Evolutionary conservation across 2,888 invertebrate species (phyloP).

Genomic region (Stramonita haemastoma): DNA sequence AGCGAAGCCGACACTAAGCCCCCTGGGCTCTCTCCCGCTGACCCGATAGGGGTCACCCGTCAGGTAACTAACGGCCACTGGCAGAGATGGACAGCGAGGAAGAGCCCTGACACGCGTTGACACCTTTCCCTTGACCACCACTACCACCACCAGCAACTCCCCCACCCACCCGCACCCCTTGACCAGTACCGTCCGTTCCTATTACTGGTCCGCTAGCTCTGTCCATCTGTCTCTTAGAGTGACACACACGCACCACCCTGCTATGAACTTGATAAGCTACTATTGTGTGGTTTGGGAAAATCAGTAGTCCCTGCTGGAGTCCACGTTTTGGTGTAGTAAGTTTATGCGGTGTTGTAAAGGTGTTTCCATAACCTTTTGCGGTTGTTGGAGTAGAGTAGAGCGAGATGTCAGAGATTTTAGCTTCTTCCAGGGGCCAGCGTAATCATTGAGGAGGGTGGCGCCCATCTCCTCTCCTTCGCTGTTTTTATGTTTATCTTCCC

Average conservation of each 20-base stretch:
- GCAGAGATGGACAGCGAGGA: slow-evolving; percentile 3
- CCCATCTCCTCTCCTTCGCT: too few species aligned
- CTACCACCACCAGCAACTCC: background rate
- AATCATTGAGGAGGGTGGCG: too few species aligned
- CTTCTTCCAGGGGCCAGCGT: too few species aligned
- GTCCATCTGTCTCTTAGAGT: background rate
- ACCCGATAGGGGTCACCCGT: background rate
- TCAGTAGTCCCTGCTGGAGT: background rate
- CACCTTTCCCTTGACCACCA: background rate
- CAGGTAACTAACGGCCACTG: background rate
- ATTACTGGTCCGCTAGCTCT: background rate
- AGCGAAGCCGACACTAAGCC: background rate
- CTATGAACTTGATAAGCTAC: too few species aligned
- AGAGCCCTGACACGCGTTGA: background rate
- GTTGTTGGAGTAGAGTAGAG: too few species aligned
- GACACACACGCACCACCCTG: background rate
- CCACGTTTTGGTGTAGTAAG: background rate
- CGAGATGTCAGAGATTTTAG: too few species aligned
- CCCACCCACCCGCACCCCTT: background rate
- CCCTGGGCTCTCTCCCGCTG: background rate
- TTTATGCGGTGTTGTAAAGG: too few species aligned
- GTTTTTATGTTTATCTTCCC: too few species aligned
- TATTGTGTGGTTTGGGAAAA: background rate
- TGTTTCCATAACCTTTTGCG: too few species aligned
- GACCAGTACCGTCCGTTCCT: background rate